Percentiles rank a stretch among this genome's conserved stretches.
Evolutionary conservation across 2,113 vertebrate genomes (phyloP).

Genomic region (Anguilla japonica): DNA sequence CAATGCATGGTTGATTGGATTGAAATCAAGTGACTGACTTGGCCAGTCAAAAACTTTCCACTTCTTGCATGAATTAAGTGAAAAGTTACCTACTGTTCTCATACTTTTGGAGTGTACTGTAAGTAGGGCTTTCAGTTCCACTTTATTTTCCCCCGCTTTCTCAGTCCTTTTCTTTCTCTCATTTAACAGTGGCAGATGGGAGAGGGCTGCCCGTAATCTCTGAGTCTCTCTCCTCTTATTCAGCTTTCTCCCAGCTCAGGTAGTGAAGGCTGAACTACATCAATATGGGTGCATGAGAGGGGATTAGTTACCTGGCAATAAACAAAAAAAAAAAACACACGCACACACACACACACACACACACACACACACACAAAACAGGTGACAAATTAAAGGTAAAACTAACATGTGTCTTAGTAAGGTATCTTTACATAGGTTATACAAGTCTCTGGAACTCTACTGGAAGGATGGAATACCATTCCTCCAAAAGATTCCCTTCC

Average conservation of each 20-base stretch:
- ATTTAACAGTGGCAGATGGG: not conserved
- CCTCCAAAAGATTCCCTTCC: too few relatives aligned
- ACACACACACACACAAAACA: too few relatives aligned
- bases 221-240: slow-evolving; percentile 22
- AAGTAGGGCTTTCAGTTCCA: not conserved
- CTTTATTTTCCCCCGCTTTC: not conserved
- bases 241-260: slow-evolving; percentile 17
- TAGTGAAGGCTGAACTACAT: slow-evolving; percentile 69
- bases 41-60: too few relatives aligned
- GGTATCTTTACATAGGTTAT: too few relatives aligned
- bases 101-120: not conserved
- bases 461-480: too few relatives aligned
- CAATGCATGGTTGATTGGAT: too few relatives aligned
- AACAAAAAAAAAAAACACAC: slow-evolving; percentile 24
- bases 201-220: not conserved
- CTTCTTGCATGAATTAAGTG: too few relatives aligned
- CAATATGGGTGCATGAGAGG: slow-evolving; percentile 62
- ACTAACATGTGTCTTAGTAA: too few relatives aligned
- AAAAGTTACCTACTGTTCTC: not conserved
- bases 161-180: slow-evolving; percentile 30
- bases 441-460: too few relatives aligned
- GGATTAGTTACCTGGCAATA: slow-evolving; percentile 72
- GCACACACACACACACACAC: slow-evolving; percentile 8
- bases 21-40: too few relatives aligned
- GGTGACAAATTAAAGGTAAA: too few relatives aligned